phyloP scores from a whole-genome alignment of 2,888 invertebrate genomes.

The Hydrotaea diabolus region DNA sequence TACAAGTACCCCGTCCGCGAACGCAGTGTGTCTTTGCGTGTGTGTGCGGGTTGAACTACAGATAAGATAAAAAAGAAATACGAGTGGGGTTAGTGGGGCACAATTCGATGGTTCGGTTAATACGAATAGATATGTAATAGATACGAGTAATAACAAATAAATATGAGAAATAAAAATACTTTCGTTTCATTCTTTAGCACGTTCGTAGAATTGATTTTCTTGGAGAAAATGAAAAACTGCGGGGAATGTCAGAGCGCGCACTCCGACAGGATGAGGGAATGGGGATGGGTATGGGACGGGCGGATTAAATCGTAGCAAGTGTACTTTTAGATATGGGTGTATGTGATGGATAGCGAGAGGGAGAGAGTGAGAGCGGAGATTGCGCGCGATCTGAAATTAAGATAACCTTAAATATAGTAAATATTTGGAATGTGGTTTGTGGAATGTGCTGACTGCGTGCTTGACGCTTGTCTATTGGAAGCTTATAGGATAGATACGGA shows the following conservation, averaged over 20 bases:
- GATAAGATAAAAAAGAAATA: too few species aligned
- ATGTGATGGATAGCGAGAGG: too few species aligned
- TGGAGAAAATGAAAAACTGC: conserved; percentile 34
- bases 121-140: conserved; percentile 38
- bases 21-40: too few species aligned
- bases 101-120: conserved; percentile 22
- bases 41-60: not conserved
- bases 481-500: not conserved
- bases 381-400: too few species aligned
- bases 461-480: not conserved
- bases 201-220: not conserved
- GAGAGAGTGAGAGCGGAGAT: too few species aligned
- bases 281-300: not conserved
- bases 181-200: conserved; percentile 35
- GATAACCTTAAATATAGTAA: too few species aligned
- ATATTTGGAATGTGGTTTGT: too few species aligned
- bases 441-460: not conserved
- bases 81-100: conserved; percentile 26
- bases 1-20: too few species aligned
- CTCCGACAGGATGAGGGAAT: not conserved
- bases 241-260: conserved; percentile 48
- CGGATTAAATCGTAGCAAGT: not conserved
- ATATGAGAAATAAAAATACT: conserved; percentile 46
- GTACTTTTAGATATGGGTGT: not conserved
- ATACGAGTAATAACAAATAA: conserved; percentile 54